A percentile compares a stretch with the other conserved stretches of the same genome.
Conservation (phyloP, 2,113 vertebrate genomes). For the Gila orcuttii region DNA sequence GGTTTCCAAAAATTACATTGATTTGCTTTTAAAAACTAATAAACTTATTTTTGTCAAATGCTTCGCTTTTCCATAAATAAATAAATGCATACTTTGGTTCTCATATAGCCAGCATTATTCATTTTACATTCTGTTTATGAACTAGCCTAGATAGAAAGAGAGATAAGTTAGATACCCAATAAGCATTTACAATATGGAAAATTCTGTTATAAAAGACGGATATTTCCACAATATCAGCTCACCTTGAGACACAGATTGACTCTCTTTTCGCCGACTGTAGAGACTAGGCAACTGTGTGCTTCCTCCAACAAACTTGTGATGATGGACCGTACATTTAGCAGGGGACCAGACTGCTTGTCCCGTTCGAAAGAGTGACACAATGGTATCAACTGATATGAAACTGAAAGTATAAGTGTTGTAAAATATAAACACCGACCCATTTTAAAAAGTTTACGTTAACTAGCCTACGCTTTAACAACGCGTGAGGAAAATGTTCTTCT, state of each 20-base stretch:
- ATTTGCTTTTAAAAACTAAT: too few relatives aligned
- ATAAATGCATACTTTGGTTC: too few relatives aligned
- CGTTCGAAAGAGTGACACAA: conserved; percentile 2
- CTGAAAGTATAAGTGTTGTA: conserved; percentile 6
- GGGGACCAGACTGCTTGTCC: conserved; percentile 12
- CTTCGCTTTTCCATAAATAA: too few relatives aligned
- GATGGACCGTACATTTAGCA: conserved; percentile 27
- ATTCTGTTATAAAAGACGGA: too few relatives aligned
- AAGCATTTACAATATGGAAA: too few relatives aligned
- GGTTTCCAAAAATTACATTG: too few relatives aligned
- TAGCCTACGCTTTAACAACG: neutral
- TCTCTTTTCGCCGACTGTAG: conserved; percentile 60
- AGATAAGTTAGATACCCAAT: too few relatives aligned
- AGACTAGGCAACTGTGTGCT: conserved; percentile 58
- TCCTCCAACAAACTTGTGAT: conserved; percentile 58
- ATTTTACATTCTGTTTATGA: too few relatives aligned
- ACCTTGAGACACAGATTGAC: conserved; percentile 66
- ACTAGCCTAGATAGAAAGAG: too few relatives aligned
- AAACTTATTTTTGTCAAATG: too few relatives aligned
- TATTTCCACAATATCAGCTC: neutral
- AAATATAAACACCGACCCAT: conserved; percentile 2
- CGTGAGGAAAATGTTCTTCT: neutral
- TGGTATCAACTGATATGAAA: neutral
- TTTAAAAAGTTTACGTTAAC: neutral
- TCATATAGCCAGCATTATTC: too few relatives aligned